Base-by-base conservation (phyloP, 2,113 vertebrate genomes). In the Xiphophorus maculatus region DNA sequence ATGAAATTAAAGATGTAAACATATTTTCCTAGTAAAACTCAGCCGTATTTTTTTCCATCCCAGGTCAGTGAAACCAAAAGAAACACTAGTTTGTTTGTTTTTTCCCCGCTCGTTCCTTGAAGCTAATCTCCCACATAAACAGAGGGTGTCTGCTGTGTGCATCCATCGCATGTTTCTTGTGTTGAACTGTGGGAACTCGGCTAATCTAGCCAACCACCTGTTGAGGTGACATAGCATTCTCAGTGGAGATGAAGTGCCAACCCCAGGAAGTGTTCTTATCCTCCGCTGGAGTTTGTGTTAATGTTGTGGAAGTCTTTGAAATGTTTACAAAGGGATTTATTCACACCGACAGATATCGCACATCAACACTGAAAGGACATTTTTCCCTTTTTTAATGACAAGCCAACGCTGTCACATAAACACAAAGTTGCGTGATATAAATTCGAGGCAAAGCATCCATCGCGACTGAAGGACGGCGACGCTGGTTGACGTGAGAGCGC, bases 131-230 rank as follows among this genome's bases (percentile, higher is more conserved):
- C 15, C 35, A 29, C 71, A 77, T 62, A 80, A 70, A 85, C 14
- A 69, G 64, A 64, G n/a, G 69, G 63, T n/a, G 3, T 54, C 19
- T 33, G 44, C 69, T 37, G 63, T 37, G 12, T 42, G 37, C 54
- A 67, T 67, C 77, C 25, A 72, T 73, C 60, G 15, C 67, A 4
- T 51, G 65, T 75, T 54, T 73, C 28, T 48, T 32, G 71, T 32
- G 64, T 58, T 70, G 60, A 3, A 76, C 78, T 64, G 74, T 44
- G 74, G 63, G 8, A 73, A 70, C 61, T 72, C 15, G 72, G 66
- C 69, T 70, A 63, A 77, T 80, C 74, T 48, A 29, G 63, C 19
- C 27, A 61, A 37, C 60, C 81, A 85, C 84, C 87, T 79, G 68
- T 81, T 66, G 80, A 79, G 71, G 67, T 70, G 67, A 73, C 73